Percentiles rank a stretch among this genome's conserved stretches.
Conservation (phyloP, 2,888 invertebrate species). For the Acanthococcus lagerstroemiae region DNA sequence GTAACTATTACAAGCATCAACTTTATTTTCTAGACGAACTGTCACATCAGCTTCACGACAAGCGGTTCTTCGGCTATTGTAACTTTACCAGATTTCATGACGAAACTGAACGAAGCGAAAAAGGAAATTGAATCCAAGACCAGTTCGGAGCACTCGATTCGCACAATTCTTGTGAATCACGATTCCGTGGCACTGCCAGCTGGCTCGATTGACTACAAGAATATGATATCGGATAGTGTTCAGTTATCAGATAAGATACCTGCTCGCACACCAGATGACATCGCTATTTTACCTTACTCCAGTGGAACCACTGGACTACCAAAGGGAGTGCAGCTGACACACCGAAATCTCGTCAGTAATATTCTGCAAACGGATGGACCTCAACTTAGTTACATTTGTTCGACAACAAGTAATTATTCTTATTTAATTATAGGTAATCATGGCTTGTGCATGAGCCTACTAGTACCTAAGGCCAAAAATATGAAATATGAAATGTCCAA, state of each 20-base stretch:
- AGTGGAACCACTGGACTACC: slow-evolving; percentile 78
- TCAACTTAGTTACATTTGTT: too few species aligned
- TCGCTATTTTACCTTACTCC: slow-evolving; percentile 65
- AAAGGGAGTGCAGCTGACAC: slow-evolving; percentile 61
- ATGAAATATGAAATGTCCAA: too few species aligned
- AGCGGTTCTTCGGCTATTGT: slow-evolving; percentile 35
- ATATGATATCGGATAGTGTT: slow-evolving; percentile 45
- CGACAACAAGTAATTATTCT: too few species aligned
- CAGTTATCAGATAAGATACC: slow-evolving; percentile 46
- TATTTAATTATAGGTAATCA: too few species aligned
- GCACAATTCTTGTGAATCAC: slow-evolving; percentile 8
- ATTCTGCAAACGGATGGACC: too few species aligned
- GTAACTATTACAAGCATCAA: too few species aligned
- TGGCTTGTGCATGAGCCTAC: too few species aligned
- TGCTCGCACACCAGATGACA: slow-evolving; percentile 47
- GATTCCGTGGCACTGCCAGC: background rate
- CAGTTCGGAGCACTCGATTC: background rate
- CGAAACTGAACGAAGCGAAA: slow-evolving; percentile 34
- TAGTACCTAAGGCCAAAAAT: too few species aligned
- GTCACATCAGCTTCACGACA: slow-evolving; percentile 37
- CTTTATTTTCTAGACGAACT: slow-evolving; percentile 38
- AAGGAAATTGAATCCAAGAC: background rate
- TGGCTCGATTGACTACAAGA: slow-evolving; percentile 35
- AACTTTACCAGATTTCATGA: slow-evolving; percentile 36
- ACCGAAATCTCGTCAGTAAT: slow-evolving; percentile 41